These are phyloP conservation scores for Oikopleura dioica DNA, from an alignment of 23 tunicate genomes.

Conservation along the genomic window DNA sequence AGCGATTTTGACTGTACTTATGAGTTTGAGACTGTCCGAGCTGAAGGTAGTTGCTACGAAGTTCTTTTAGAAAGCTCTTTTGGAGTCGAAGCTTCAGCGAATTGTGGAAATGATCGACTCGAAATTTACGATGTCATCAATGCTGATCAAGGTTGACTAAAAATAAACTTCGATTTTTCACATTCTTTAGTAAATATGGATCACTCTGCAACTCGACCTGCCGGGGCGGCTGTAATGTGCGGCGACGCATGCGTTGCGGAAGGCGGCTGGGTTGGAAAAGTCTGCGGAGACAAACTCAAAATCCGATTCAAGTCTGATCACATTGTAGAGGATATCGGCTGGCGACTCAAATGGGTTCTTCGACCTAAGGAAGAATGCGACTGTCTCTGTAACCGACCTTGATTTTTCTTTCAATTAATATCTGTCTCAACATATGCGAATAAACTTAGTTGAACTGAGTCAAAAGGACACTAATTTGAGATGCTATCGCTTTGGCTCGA, in stretches of 20 bases:
- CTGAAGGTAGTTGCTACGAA: neutral
- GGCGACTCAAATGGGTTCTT: slow-evolving; percentile 4
- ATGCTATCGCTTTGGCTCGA: too few relatives aligned
- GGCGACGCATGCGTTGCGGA: slow-evolving; percentile 7
- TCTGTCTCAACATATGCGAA: too few relatives aligned
- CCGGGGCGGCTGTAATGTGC: neutral
- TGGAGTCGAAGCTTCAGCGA: neutral
- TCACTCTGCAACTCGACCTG: neutral
- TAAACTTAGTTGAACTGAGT: too few relatives aligned
- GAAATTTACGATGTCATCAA: neutral
- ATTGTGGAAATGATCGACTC: neutral
- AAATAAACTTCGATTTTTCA: too few relatives aligned
- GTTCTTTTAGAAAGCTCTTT: neutral
- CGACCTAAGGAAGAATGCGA: slow-evolving; percentile 11
- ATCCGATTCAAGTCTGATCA: slow-evolving; percentile 8
- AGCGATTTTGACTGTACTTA: neutral
- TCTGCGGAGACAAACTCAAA: neutral
- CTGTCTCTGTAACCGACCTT: too few relatives aligned
- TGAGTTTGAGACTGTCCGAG: neutral
- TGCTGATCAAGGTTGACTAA: too few relatives aligned
- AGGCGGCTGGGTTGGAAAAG: neutral
- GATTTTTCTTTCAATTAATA: too few relatives aligned
- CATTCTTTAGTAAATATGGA: neutral
- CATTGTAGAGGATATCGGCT: neutral
- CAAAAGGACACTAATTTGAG: too few relatives aligned